Evolutionary conservation across 2,797 vertebrate genomes (phyloP), one percentile per base, ranked within the genome.

Genomic region (Thaleichthys pacificus): DNA sequence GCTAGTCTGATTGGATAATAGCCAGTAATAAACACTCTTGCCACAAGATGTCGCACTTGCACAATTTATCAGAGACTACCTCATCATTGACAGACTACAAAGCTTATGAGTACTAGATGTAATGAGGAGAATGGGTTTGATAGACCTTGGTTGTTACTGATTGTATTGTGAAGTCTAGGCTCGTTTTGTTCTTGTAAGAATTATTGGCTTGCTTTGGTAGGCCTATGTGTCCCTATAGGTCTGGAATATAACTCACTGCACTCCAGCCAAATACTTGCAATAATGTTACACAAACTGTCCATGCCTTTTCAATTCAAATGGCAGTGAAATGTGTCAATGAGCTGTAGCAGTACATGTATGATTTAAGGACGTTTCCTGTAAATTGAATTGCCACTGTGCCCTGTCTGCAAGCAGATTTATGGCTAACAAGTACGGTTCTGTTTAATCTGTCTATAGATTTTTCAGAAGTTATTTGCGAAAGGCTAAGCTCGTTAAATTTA

Each of bases 401-500:
- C 64, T 21, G 68, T 49, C 66, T 61, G 21, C 61, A 66, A 68
- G 63, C 66, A 72, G 68, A 76, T 86, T 74, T 75, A 74, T 79
- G 74, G 74, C 85, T 80, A 84, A 87, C 89, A 92, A 88, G 91
- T 89, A 87, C 78, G 22, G 80, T 85, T 66, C 68, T 92, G 91
- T 92, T 89, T 91, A 82, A 90, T 89, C 88, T 89, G 88, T 87
- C 86, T 87, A 88, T 86, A 73, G 65, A 69, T 85, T 86, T 73
- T 77, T 76, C 68, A 63, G 84, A 77, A 87, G 84, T 77, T 92
- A 90, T 93, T 92, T 92, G 90, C 88, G 70, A 79, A 88, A 90
- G 87, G 81, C 85, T 86, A 81, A 80, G 80, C 87, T 92, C 86
- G 89, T 92, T 88, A 90, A 91, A 91, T 93, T 70, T 88, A 86